Evolutionary conservation across 2,888 invertebrate species (phyloP).

Genomic region (Harpagoxenus sublaevis): DNA sequence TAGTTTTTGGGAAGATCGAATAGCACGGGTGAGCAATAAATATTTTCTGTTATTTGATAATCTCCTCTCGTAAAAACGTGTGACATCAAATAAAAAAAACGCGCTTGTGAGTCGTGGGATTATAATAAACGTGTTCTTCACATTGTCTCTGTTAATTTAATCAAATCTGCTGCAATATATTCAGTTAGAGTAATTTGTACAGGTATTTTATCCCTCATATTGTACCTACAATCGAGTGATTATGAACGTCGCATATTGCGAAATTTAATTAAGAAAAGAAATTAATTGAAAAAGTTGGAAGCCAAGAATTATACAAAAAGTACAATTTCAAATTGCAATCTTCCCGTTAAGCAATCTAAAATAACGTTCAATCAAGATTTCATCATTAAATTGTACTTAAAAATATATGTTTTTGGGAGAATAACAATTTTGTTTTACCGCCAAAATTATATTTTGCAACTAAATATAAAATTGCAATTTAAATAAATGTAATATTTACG

Average conservation of each 20-base stretch:
- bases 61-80: neutral
- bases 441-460: neutral
- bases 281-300: neutral
- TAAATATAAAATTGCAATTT: neutral
- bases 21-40: neutral
- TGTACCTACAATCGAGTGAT: neutral
- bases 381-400: neutral
- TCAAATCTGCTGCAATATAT: neutral
- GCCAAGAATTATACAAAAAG: neutral
- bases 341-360: neutral
- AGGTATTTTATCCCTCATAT: neutral
- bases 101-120: neutral
- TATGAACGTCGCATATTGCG: neutral
- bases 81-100: neutral
- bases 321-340: neutral
- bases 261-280: neutral
- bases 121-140: neutral
- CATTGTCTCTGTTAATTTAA: constrained; percentile 11
- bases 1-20: constrained; percentile 6
- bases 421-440: neutral
- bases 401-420: neutral
- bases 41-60: constrained; percentile 4
- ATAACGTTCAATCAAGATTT: neutral
- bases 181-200: neutral
- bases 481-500: neutral